Percentiles rank a stretch among this genome's conserved stretches.
Evolutionary conservation across 2,797 vertebrate species (phyloP).

Genomic region (Clarias fuscus): DNA sequence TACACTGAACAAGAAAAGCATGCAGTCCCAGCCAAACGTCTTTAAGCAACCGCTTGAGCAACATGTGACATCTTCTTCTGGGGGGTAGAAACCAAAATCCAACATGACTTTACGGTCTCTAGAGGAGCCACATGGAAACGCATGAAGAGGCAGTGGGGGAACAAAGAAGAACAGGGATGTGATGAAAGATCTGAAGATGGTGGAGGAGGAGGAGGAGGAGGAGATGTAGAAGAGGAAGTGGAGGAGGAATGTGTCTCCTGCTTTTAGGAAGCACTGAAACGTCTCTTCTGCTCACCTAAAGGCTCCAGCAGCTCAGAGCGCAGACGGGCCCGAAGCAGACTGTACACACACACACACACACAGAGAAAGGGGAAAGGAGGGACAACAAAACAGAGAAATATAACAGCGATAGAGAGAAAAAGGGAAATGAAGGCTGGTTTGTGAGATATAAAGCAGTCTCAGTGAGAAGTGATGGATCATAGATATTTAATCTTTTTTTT

Average conservation of each 20-base stretch:
- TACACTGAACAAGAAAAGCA: slow-evolving; percentile 36
- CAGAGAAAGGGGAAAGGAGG: slow-evolving; percentile 63
- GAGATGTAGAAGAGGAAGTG: slow-evolving; percentile 40
- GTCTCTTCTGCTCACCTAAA: slow-evolving; percentile 80
- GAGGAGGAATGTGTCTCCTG: slow-evolving; percentile 79
- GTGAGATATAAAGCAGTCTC: neutral
- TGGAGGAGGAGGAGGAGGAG: slow-evolving; percentile 49
- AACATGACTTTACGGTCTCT: slow-evolving; percentile 11
- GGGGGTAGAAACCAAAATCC: neutral
- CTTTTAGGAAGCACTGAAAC: slow-evolving; percentile 86
- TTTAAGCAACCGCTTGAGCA: slow-evolving; percentile 20
- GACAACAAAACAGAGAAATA: slow-evolving; percentile 63
- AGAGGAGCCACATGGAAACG: slow-evolving; percentile 36
- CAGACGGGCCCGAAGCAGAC: slow-evolving; percentile 92
- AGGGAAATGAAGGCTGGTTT: slow-evolving; percentile 9
- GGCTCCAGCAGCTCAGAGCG: slow-evolving; percentile 87
- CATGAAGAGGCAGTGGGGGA: slow-evolving; percentile 19
- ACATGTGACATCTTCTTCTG: neutral
- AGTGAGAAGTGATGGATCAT: neutral
- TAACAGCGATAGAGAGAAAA: slow-evolving; percentile 21
- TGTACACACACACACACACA: slow-evolving; percentile 69
- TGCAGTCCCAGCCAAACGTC: slow-evolving; percentile 42
- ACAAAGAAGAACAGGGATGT: slow-evolving; percentile 37
- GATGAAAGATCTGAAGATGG: slow-evolving; percentile 34
- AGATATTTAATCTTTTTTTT: neutral